These are phyloP conservation scores for Clepsis dumicolana DNA, from an alignment of 2,888 invertebrate genomes.

Conservation along the genomic window DNA sequence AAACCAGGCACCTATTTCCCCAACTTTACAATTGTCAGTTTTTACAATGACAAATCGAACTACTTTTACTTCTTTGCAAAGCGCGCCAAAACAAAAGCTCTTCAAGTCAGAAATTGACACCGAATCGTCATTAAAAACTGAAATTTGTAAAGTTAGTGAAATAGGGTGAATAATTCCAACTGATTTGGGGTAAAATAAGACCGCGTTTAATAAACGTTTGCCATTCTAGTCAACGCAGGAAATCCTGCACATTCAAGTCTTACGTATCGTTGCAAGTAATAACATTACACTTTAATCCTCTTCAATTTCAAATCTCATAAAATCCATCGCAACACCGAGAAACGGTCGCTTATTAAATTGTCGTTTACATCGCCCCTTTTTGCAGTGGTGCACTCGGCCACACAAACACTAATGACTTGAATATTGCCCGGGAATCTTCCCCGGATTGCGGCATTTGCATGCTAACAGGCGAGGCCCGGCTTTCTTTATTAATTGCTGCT, in stretches of 20 bases:
- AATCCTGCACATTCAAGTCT: not conserved
- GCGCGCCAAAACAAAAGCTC: too few relatives aligned
- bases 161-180: too few relatives aligned
- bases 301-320: constrained; percentile 21
- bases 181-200: not conserved
- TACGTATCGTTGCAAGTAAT: not conserved
- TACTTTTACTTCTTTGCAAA: too few relatives aligned
- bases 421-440: constrained; percentile 70
- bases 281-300: not conserved
- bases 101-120: too few relatives aligned
- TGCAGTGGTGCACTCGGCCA: constrained; percentile 62
- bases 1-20: too few relatives aligned
- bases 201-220: not conserved
- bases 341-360: constrained; percentile 41
- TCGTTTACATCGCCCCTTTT: constrained; percentile 56
- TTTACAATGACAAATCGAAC: too few relatives aligned
- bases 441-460: constrained; percentile 71
- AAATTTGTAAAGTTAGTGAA: too few relatives aligned
- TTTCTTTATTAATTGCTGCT: constrained; percentile 70
- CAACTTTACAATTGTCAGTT: too few relatives aligned
- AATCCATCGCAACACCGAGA: constrained; percentile 25
- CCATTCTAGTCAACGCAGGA: not conserved
- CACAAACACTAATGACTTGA: constrained; percentile 75
- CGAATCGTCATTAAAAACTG: too few relatives aligned
- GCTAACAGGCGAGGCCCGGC: constrained; percentile 63